Conservation (phyloP, 2,888 invertebrate genomes). For the Parnassius orleans region DNA sequence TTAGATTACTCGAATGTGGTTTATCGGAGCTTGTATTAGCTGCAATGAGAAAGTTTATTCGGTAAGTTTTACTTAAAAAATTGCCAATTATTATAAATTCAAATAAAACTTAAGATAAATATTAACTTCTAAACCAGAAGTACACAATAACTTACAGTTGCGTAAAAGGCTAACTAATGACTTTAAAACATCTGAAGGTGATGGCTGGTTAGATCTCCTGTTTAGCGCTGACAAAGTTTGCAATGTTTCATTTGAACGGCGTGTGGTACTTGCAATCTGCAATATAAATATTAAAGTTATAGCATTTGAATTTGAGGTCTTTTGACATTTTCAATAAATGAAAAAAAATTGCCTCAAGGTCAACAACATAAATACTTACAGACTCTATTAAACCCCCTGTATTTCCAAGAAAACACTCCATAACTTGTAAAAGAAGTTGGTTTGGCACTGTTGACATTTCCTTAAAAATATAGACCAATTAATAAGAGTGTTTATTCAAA, state of each 20-base stretch:
- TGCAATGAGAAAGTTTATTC: constrained; percentile 7
- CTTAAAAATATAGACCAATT: constrained; percentile 28
- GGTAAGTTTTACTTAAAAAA: no score
- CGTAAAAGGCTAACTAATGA: constrained; percentile 17
- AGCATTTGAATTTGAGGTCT: no score
- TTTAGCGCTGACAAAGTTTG: constrained; percentile 5
- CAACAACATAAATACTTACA: constrained; percentile 12
- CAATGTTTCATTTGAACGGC: constrained; percentile 12
- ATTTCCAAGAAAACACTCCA: constrained; percentile 24
- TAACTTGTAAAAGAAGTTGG: constrained; percentile 28
- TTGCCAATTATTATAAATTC: not conserved
- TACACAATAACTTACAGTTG: constrained; percentile 19
- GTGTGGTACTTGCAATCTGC: constrained; percentile 9
- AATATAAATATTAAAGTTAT: constrained; percentile 1
- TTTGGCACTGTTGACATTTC: constrained; percentile 33
- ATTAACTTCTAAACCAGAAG: not conserved
- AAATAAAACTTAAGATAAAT: not conserved
- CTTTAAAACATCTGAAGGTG: constrained; percentile 14
- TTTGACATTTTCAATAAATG: not conserved
- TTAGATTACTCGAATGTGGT: constrained; percentile 1
- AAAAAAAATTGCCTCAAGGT: not conserved
- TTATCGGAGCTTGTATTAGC: constrained; percentile 15
- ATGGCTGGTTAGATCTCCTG: constrained; percentile 16
- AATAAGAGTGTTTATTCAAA: not conserved
- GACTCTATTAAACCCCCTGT: constrained; percentile 9